Conservation (phyloP, 2,797 vertebrate species). For the Mallotus villosus region DNA sequence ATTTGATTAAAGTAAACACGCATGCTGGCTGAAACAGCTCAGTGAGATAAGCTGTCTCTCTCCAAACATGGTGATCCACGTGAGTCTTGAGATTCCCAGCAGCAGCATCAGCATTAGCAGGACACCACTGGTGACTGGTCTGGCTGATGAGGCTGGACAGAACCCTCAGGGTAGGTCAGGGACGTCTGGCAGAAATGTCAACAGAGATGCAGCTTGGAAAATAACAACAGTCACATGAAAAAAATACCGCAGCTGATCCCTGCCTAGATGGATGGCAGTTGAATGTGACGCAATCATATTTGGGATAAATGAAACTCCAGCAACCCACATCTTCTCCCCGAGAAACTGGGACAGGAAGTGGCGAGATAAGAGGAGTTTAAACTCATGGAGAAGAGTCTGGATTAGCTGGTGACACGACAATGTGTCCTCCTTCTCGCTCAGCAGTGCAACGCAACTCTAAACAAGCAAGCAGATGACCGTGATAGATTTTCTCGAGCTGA, state of each 20-base stretch:
- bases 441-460: not conserved
- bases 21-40: not conserved
- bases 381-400: not conserved
- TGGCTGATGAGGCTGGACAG: too few species aligned
- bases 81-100: not conserved
- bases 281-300: constrained; percentile 14
- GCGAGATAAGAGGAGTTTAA: constrained; percentile 14
- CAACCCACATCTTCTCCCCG: constrained; percentile 20
- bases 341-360: constrained; percentile 36
- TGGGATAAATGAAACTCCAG: constrained; percentile 27
- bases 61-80: not conserved
- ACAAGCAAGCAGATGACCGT: not conserved
- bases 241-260: not conserved
- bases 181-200: not conserved
- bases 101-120: not conserved
- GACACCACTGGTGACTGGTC: not conserved
- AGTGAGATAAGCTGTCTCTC: not conserved
- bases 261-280: constrained; percentile 11
- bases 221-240: too few species aligned
- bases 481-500: not conserved
- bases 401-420: not conserved
- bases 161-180: too few species aligned
- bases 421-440: not conserved
- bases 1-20: not conserved
- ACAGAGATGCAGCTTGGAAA: not conserved